Base-by-base conservation (phyloP, 1,140 invertebrate genomes). In the Listronotus bonariensis region DNA sequence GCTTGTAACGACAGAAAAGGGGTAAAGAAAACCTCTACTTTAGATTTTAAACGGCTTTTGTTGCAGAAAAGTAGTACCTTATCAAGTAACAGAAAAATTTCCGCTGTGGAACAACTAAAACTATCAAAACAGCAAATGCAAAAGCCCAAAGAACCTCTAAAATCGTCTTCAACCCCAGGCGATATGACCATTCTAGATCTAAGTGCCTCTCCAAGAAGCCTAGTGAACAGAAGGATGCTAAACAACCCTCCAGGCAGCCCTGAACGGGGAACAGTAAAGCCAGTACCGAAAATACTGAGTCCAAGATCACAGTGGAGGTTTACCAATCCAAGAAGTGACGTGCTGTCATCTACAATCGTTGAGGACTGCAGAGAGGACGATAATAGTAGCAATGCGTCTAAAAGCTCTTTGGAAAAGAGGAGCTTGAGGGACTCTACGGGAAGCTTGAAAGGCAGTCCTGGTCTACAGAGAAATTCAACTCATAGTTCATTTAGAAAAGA, bases 81-180 rank as follows among this genome's bases (percentile, higher is more conserved):
- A 72, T 78, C 77, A 63, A 72, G 72, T 18, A 80, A 66, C 75
- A 80, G 81, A 8, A 89, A 90, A 71, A 75, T 91, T 0, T 93
- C 92, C 12, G 92, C 92, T 6, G 90, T 92, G 4, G 92, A 95
- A 76, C 86, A 92, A 75, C 75, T 95, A 6, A 92, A 91, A 79
- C 78, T 91, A 31, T 87, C 88, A 0, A 87, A 85, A 72, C 84
- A 87, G 69, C 83, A 82, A 52, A 76, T 68, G 68, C 26, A 40
- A 17, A 43, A 65, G 36, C 59, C 51, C 42, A 61, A 53, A 53
- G 51, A 63, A 5, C 36, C 31, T 12, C 5, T 10, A 78, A 73
- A 67, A 55, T 48, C 59, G 14, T 34, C 42, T 10, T 51, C 36
- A 8, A 81, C 76, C 72, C 78, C 75, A 74, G 81, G 73, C 41